These are phyloP conservation scores for Cheirogaleus medius DNA, from an alignment of 2,113 vertebrate species.

Conservation along the genomic window DNA sequence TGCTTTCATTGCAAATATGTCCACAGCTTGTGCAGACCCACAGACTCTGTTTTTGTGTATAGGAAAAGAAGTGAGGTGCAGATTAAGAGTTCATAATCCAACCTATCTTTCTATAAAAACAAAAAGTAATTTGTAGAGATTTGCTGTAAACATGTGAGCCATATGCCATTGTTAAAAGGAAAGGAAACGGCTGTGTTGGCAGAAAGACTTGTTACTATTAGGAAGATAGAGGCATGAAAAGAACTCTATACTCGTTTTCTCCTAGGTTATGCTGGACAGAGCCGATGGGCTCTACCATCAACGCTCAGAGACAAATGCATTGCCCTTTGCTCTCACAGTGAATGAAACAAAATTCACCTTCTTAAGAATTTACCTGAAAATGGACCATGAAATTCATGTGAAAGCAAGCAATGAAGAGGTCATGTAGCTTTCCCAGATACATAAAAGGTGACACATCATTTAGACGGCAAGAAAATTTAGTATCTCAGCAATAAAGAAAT, in stretches of 20 bases:
- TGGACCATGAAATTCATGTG: neutral
- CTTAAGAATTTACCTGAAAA: conserved; percentile 24
- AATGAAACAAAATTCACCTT: conserved; percentile 12
- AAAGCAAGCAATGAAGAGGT: conserved; percentile 13
- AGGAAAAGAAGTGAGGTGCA: conserved; percentile 63
- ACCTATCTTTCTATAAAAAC: conserved; percentile 48
- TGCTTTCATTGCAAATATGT: conserved; percentile 57
- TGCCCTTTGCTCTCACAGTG: neutral
- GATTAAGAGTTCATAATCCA: conserved; percentile 59
- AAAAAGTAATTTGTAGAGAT: conserved; percentile 50
- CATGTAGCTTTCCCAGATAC: neutral
- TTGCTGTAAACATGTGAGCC: conserved; percentile 36
- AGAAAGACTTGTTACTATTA: conserved; percentile 51
- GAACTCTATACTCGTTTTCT: neutral
- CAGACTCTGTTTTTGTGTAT: conserved; percentile 57
- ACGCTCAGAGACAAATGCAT: neutral
- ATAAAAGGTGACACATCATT: neutral
- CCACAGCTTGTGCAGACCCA: conserved; percentile 54
- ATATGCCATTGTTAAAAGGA: conserved; percentile 70
- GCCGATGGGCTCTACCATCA: neutral
- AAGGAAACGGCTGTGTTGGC: conserved; percentile 43
- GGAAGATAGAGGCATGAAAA: conserved; percentile 46
- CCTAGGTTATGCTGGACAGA: neutral
- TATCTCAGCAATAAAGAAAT: neutral
- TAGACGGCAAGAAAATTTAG: neutral